These are phyloP conservation scores for Epizoanthus stellaris DNA, from an alignment of 92 coral and sea anemone species.

Conservation along the genomic window DNA sequence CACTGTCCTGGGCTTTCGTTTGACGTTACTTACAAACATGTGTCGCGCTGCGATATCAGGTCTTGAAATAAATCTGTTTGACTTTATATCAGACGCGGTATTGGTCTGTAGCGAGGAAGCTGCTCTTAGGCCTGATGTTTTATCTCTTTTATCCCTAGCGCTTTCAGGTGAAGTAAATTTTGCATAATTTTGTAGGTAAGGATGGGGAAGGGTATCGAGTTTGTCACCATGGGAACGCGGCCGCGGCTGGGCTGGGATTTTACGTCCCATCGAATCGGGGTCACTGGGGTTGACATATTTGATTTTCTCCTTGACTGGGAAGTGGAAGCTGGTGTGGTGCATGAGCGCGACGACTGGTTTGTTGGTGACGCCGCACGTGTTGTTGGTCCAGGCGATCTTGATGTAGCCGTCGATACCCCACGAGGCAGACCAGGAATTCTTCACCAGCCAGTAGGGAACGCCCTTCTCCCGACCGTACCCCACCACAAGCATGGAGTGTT, in stretches of 20 bases:
- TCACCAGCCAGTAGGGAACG: slow-evolving; percentile 92
- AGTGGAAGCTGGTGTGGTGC: slow-evolving; percentile 81
- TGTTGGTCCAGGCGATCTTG: slow-evolving; percentile 89
- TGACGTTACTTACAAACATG: neutral
- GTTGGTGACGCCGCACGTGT: slow-evolving; percentile 94
- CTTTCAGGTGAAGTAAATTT: neutral
- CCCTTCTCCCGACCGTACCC: slow-evolving; percentile 98
- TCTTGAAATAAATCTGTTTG: neutral
- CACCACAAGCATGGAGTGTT: slow-evolving; percentile 92
- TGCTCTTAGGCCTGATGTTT: neutral
- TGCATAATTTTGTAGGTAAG: slow-evolving; percentile 8
- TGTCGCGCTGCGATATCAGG: neutral
- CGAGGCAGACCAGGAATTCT: slow-evolving; percentile 91
- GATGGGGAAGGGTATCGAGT: slow-evolving; percentile 17
- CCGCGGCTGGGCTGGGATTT: slow-evolving; percentile 60
- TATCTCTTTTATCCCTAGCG: neutral
- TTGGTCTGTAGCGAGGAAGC: neutral
- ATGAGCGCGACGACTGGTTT: slow-evolving; percentile 93
- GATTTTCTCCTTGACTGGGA: slow-evolving; percentile 80
- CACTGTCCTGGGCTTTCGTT: neutral
- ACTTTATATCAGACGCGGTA: neutral
- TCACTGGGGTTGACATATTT: slow-evolving; percentile 58
- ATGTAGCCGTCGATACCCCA: slow-evolving; percentile 97
- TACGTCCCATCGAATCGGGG: slow-evolving; percentile 70
- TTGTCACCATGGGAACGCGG: slow-evolving; percentile 47